Conservation (phyloP, 2,888 invertebrate genomes). For the Auanema freiburgensis region DNA sequence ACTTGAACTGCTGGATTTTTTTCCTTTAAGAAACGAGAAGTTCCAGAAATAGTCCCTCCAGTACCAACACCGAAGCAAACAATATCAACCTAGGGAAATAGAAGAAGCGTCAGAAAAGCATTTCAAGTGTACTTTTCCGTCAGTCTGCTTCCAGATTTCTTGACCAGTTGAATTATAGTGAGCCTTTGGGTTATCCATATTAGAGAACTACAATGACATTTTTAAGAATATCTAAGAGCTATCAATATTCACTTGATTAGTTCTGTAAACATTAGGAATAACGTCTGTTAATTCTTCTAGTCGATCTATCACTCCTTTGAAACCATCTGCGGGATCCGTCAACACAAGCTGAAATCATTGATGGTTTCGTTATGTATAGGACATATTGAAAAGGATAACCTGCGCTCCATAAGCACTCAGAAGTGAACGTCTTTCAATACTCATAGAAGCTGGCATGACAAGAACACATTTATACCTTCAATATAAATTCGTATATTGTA, state of each 20-base stretch:
- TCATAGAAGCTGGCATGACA: conserved; percentile 61
- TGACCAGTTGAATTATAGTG: conserved; percentile 61
- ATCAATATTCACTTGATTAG: conserved; percentile 8
- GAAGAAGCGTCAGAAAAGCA: not conserved
- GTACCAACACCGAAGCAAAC: conserved; percentile 59
- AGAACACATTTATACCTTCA: conserved; percentile 58
- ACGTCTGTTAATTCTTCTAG: conserved; percentile 24
- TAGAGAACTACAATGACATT: conserved; percentile 45
- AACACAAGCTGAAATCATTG: conserved; percentile 20
- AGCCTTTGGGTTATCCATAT: conserved; percentile 54
- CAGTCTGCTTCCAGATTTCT: conserved; percentile 62
- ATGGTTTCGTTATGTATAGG: no score
- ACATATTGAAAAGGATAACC: conserved; percentile 19
- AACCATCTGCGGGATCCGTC: conserved; percentile 31
- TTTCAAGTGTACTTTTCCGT: conserved; percentile 40
- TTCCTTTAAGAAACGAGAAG: conserved; percentile 34
- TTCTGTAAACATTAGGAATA: conserved; percentile 18
- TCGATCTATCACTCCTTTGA: conserved; percentile 25
- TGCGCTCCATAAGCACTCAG: conserved; percentile 52
- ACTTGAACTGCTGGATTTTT: conserved; percentile 34
- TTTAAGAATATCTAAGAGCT: no score
- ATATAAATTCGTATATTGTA: not conserved
- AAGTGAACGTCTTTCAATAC: conserved; percentile 54
- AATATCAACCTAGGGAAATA: conserved; percentile 42
- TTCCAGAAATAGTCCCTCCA: conserved; percentile 52